Conservation (phyloP, 1,140 invertebrate genomes). For the Trachymyrmex cornetzi region DNA sequence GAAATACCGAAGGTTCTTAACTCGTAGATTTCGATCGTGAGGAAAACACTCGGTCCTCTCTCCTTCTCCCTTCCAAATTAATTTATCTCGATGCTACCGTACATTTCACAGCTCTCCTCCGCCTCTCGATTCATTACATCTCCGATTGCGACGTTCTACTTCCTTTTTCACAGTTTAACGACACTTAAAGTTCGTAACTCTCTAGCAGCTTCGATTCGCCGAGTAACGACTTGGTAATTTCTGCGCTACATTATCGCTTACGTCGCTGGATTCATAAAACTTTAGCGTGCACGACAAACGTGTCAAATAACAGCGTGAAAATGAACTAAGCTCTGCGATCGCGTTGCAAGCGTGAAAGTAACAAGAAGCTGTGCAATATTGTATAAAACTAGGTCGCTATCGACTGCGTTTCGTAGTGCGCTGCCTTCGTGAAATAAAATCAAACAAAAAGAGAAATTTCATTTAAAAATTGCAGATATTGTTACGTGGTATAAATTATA, state of each 20-base stretch:
- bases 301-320: slow-evolving; percentile 60
- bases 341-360: slow-evolving; percentile 56
- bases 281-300: slow-evolving; percentile 51
- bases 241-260: slow-evolving; percentile 60
- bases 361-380: slow-evolving; percentile 56
- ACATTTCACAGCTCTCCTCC: slow-evolving; percentile 13
- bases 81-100: slow-evolving; percentile 64
- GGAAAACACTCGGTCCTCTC: slow-evolving; percentile 38
- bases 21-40: slow-evolving; percentile 42
- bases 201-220: slow-evolving; percentile 29
- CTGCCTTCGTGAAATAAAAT: slow-evolving; percentile 44
- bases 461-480: slow-evolving; percentile 10
- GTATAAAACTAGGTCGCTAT: slow-evolving; percentile 43
- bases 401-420: slow-evolving; percentile 15
- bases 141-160: slow-evolving; percentile 47
- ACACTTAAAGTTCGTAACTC: slow-evolving; percentile 56
- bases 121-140: slow-evolving; percentile 52
- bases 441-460: slow-evolving; percentile 19
- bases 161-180: slow-evolving; percentile 50
- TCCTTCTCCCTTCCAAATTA: slow-evolving; percentile 50
- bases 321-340: slow-evolving; percentile 53
- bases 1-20: slow-evolving; percentile 17
- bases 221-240: slow-evolving; percentile 61
- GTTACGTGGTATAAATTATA: slow-evolving; percentile 5
- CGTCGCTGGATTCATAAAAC: slow-evolving; percentile 60